Conservation (phyloP, 2,113 vertebrate genomes). For the Origma solitaria region DNA sequence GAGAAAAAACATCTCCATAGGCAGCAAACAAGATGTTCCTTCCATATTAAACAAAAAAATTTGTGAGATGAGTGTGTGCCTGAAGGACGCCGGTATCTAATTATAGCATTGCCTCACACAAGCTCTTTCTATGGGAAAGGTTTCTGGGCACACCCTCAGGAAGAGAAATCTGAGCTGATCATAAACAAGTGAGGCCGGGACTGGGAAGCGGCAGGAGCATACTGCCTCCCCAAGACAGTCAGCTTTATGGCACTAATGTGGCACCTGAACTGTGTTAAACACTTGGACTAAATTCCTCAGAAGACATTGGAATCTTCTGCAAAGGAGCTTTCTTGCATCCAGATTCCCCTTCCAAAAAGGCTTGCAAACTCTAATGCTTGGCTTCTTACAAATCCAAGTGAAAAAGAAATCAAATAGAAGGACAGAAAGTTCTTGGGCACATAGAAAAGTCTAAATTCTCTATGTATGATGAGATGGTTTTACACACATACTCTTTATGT, state of each 20-base stretch:
- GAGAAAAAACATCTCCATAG: not conserved
- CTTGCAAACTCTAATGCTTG: not conserved
- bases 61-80: not conserved
- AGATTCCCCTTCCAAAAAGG: accelerated
- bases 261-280: not conserved
- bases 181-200: not conserved
- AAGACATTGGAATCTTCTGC: not conserved
- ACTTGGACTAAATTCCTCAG: not conserved
- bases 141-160: not conserved
- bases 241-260: not conserved
- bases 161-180: not conserved
- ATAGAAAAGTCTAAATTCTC: not conserved
- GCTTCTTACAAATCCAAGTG: not conserved
- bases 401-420: not conserved
- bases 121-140: not conserved
- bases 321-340: not conserved
- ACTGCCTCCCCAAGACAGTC: not conserved
- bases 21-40: not conserved
- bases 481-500: not conserved
- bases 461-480: not conserved
- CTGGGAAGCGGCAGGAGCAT: not conserved
- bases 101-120: not conserved
- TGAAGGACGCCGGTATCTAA: not conserved
- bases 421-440: not conserved
- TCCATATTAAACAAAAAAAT: not conserved